Evolutionary conservation across 2,888 invertebrate species (phyloP).

Genomic region (Pyrgus malvae): DNA sequence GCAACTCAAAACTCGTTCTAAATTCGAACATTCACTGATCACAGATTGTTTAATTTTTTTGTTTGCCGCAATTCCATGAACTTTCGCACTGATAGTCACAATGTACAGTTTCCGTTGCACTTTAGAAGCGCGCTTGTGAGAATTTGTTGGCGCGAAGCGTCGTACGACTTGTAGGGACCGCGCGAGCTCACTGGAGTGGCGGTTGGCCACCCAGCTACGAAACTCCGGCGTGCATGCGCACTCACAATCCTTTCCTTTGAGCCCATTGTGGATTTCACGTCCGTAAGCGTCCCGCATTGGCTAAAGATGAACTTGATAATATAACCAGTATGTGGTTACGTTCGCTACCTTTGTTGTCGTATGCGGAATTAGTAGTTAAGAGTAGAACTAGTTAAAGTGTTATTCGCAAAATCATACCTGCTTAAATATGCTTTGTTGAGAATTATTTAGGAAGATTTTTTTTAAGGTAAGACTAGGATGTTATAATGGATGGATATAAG

Average conservation of each 20-base stretch:
- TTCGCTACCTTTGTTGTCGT: slow-evolving; percentile 17
- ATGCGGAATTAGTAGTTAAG: slow-evolving; percentile 12
- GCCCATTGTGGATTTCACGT: slow-evolving; percentile 63
- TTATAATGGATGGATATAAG: too few relatives aligned
- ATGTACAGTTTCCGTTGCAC: slow-evolving; percentile 43
- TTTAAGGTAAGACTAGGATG: too few relatives aligned
- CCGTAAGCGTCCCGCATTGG: slow-evolving; percentile 65
- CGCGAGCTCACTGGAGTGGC: slow-evolving; percentile 61
- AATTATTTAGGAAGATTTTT: too few relatives aligned
- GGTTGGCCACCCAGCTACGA: slow-evolving; percentile 45
- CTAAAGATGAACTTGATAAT: slow-evolving; percentile 61
- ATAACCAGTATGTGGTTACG: slow-evolving; percentile 23
- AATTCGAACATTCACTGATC: slow-evolving; percentile 20
- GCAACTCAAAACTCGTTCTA: slow-evolving; percentile 25
- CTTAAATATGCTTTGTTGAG: too few relatives aligned
- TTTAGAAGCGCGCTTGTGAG: slow-evolving; percentile 40
- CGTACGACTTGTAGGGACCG: slow-evolving; percentile 45
- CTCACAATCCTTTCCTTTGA: slow-evolving; percentile 58
- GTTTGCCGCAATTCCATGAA: not conserved
- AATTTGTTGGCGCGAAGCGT: slow-evolving; percentile 40
- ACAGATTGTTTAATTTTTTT: slow-evolving; percentile 2
- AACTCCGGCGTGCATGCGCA: slow-evolving; percentile 70
- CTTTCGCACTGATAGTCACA: slow-evolving; percentile 22
- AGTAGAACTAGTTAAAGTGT: not conserved
- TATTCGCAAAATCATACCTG: not conserved